A percentile compares a stretch with the other conserved stretches of the same genome.
These are phyloP conservation scores for Mormyrus iriodes DNA, from an alignment of 2,113 vertebrate genomes.

Conservation along the genomic window DNA sequence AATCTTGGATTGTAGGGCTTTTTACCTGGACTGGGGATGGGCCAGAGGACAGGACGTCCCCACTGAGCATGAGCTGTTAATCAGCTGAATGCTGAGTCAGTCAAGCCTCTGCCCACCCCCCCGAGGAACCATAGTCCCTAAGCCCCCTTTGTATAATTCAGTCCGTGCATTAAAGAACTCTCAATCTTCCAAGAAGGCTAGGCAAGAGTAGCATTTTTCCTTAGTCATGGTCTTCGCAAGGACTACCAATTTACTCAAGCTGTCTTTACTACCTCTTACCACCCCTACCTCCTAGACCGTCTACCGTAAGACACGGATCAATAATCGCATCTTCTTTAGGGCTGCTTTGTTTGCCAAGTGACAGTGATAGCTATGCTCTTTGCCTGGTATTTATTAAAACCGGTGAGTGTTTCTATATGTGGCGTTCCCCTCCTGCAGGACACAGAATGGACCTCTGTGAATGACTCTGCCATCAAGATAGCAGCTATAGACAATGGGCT, in stretches of 20 bases:
- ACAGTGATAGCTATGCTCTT: not conserved
- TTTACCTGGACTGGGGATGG: not conserved
- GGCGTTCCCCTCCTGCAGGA: slow-evolving; percentile 48
- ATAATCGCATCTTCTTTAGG: not conserved
- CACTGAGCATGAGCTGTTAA: not conserved
- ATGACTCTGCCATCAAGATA: slow-evolving; percentile 74
- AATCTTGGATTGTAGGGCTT: not conserved
- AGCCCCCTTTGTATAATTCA: not conserved
- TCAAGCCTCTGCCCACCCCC: not conserved
- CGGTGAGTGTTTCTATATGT: not conserved
- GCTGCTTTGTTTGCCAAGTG: not conserved
- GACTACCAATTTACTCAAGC: not conserved
- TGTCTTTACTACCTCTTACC: not conserved
- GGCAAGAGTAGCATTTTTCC: not conserved
- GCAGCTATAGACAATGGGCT: slow-evolving; percentile 96
- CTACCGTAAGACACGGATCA: not conserved
- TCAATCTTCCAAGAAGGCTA: not conserved
- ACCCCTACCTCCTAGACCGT: not conserved
- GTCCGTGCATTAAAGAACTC: not conserved
- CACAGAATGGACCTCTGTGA: slow-evolving; percentile 58
- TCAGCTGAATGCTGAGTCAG: not conserved
- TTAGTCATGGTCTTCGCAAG: not conserved
- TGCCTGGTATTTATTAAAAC: not conserved
- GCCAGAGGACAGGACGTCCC: not conserved
- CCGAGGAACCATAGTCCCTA: not conserved